Conservation (phyloP, 2,113 vertebrate genomes). For the Etheostoma cragini region DNA sequence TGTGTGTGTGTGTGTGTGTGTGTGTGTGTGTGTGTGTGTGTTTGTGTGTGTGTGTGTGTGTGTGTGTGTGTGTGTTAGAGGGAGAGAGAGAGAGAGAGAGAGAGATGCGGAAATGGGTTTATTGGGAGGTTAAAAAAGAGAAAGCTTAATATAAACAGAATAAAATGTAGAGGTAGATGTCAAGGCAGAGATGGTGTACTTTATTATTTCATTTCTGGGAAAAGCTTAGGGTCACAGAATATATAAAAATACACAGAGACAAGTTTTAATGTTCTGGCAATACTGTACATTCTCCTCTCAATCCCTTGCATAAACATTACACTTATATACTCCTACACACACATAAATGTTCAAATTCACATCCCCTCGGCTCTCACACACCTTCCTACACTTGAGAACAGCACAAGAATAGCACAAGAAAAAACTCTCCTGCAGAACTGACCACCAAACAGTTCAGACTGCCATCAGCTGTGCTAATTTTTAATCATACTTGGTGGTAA, state of each 20-base stretch:
- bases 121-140: conserved; percentile 13
- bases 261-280: background rate
- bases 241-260: conserved; percentile 1
- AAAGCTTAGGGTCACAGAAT: conserved; percentile 18
- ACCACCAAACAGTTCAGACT: conserved; percentile 23
- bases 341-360: conserved; percentile 25
- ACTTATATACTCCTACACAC: conserved; percentile 33
- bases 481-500: conserved; percentile 14
- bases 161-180: conserved; percentile 33
- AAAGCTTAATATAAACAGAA: conserved; percentile 21
- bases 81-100: conserved; percentile 6
- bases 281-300: conserved; percentile 26
- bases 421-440: conserved; percentile 15
- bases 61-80: conserved; percentile 77
- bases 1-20: no score
- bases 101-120: conserved; percentile 21
- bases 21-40: no score
- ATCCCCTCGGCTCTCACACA: conserved; percentile 28
- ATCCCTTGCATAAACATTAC: conserved; percentile 13
- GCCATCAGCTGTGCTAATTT: conserved; percentile 15
- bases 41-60: no score
- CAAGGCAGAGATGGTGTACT: conserved; percentile 4
- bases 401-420: conserved; percentile 25
- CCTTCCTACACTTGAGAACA: conserved; percentile 49
- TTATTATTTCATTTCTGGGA: conserved; percentile 1